A percentile compares a stretch with the other conserved stretches of the same genome.
These are phyloP conservation scores for Globodera ellingtonae DNA, from an alignment of 1,140 invertebrate species.

Conservation along the genomic window DNA sequence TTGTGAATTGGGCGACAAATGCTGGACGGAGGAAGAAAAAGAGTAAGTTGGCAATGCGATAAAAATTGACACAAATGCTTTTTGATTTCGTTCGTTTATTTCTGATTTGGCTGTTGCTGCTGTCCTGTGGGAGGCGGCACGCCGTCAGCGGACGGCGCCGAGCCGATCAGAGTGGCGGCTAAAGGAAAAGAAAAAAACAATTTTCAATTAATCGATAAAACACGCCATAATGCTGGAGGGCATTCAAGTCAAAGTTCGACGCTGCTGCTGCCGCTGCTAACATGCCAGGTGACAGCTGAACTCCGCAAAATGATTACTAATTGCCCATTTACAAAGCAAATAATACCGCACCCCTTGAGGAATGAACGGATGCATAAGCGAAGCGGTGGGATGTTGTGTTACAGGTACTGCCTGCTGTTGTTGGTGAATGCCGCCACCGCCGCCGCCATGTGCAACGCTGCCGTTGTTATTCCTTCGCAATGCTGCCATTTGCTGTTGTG, in stretches of 20 bases:
- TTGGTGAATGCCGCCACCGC: neutral
- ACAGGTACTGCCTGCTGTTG: neutral
- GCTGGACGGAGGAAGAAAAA: no score
- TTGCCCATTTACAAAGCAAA: neutral
- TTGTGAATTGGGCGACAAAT: no score
- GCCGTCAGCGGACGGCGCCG: neutral
- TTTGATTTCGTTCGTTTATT: neutral
- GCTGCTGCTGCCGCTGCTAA: conserved; percentile 8
- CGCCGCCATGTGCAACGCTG: neutral
- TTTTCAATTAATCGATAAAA: neutral
- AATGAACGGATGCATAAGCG: neutral
- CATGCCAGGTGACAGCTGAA: conserved; percentile 3
- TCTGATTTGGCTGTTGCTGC: conserved; percentile 12
- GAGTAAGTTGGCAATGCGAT: no score
- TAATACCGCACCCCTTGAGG: neutral
- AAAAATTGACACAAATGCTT: no score
- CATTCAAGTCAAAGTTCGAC: conserved; percentile 13
- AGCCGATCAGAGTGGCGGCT: conserved; percentile 7
- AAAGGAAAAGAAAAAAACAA: neutral
- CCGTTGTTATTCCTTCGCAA: conserved; percentile 4
- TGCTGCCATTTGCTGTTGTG: conserved; percentile 8
- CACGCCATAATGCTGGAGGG: conserved; percentile 17
- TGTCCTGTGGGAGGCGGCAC: neutral
- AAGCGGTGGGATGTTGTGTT: neutral
- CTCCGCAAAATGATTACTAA: neutral